A percentile compares a stretch with the other conserved stretches of the same genome.
These are phyloP conservation scores for Macquaria australasica DNA, from an alignment of 2,113 vertebrate genomes.

Conservation along the genomic window DNA sequence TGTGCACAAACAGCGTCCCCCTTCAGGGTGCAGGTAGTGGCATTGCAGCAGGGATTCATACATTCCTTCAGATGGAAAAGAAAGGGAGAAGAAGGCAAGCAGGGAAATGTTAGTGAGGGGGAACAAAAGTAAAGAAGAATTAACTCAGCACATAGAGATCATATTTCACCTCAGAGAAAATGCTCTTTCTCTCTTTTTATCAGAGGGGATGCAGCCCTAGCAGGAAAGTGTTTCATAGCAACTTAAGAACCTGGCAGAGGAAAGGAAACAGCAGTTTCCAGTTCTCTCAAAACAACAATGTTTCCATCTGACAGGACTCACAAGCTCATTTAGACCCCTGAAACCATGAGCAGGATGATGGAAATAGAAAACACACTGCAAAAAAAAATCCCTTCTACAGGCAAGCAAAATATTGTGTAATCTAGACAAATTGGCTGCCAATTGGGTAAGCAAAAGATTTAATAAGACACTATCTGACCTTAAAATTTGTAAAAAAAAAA, in stretches of 20 bases:
- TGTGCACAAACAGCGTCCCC: slow-evolving; percentile 92
- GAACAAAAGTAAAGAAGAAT: slow-evolving; percentile 44
- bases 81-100: slow-evolving; percentile 6
- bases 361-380: not conserved
- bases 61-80: slow-evolving; percentile 87
- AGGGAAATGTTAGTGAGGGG: slow-evolving; percentile 9
- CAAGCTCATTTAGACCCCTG: slow-evolving; percentile 34
- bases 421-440: not conserved
- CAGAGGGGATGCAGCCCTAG: slow-evolving; percentile 38
- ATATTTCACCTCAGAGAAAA: slow-evolving; percentile 53
- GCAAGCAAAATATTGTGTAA: slow-evolving; percentile 10
- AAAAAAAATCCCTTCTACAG: not conserved
- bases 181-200: slow-evolving; percentile 44
- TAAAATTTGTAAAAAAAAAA: too few relatives aligned
- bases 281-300: slow-evolving; percentile 23
- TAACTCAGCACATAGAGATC: slow-evolving; percentile 47
- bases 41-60: slow-evolving; percentile 94
- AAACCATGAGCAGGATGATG: slow-evolving; percentile 11
- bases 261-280: slow-evolving; percentile 46
- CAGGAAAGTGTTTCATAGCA: slow-evolving; percentile 9
- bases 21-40: slow-evolving; percentile 91
- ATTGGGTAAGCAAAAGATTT: not conserved
- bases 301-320: slow-evolving; percentile 43
- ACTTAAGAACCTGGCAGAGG: slow-evolving; percentile 22
- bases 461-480: too few relatives aligned